Evolutionary conservation across 2,888 invertebrate species (phyloP).

Genomic region (Deroplatys truncata): DNA sequence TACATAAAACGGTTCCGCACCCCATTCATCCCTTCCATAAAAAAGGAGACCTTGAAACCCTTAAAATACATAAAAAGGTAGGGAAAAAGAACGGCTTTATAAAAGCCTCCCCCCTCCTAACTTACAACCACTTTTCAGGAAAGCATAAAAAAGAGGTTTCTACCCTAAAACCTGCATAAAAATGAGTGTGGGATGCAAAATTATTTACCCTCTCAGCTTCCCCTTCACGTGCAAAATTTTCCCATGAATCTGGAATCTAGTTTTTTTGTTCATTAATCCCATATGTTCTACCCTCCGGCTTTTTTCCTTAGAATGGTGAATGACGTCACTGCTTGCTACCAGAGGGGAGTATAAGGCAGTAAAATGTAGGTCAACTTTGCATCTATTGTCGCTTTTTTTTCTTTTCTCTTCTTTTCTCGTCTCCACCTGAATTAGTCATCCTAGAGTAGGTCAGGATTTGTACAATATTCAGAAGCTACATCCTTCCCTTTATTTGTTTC

Average conservation of each 20-base stretch:
- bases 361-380: constrained; percentile 8
- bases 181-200: constrained; percentile 28
- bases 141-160: constrained; percentile 14
- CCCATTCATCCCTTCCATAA: constrained; percentile 9
- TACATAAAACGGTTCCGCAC: not conserved
- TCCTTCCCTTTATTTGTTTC: no score
- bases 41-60: constrained; percentile 26
- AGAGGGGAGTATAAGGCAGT: not conserved
- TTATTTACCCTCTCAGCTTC: constrained; percentile 7
- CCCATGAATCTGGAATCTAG: constrained; percentile 22
- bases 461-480: not conserved
- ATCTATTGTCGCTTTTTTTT: not conserved
- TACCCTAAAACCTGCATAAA: constrained; percentile 13
- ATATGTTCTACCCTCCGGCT: not conserved
- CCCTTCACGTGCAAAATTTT: not conserved
- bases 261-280: not conserved
- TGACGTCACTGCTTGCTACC: not conserved
- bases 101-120: not conserved
- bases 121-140: not conserved
- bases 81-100: not conserved
- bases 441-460: not conserved
- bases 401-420: not conserved
- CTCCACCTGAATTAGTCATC: not conserved
- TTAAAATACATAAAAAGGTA: constrained; percentile 19
- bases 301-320: not conserved